Percentiles rank a stretch among this genome's conserved stretches.
These are phyloP conservation scores for Grammomys dolichurus DNA, from an alignment of 2,113 vertebrate species.

Conservation along the genomic window DNA sequence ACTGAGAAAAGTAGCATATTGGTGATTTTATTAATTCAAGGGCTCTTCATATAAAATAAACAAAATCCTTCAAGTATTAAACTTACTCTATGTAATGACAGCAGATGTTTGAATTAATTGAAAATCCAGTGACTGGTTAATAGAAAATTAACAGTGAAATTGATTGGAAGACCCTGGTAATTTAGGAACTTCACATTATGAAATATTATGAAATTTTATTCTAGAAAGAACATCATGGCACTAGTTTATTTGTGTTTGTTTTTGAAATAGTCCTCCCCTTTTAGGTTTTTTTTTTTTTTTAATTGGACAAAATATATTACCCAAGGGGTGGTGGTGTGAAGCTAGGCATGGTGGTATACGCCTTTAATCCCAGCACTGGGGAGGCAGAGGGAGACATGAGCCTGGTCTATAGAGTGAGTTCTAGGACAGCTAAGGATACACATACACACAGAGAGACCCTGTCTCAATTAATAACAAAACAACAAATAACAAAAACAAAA, in stretches of 20 bases:
- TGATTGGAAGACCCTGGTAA: constrained; percentile 47
- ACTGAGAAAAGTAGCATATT: constrained; percentile 30
- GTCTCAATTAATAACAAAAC: background rate
- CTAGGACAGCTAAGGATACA: background rate
- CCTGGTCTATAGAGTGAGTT: background rate
- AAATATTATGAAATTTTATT: constrained; percentile 65
- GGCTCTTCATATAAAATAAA: constrained; percentile 49
- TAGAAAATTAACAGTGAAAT: constrained; percentile 50
- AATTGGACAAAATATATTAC: background rate
- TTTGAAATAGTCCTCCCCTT: constrained; percentile 42
- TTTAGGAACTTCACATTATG: constrained; percentile 30
- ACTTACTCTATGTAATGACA: constrained; percentile 10
- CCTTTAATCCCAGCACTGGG: background rate
- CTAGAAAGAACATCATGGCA: constrained; percentile 23
- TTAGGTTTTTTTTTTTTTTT: background rate
- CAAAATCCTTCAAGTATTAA: constrained; percentile 43
- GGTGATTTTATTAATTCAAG: constrained; percentile 37
- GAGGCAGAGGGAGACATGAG: background rate
- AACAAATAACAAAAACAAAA: background rate
- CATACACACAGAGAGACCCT: background rate
- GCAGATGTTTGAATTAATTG: constrained; percentile 56
- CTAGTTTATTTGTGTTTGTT: constrained; percentile 40
- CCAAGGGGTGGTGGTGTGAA: background rate
- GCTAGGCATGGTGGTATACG: too few species aligned
- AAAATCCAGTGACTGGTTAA: constrained; percentile 44